Evolutionary conservation across 2,888 invertebrate species (phyloP), one percentile per base, ranked within the genome.

Genomic region (Tachystola acroxantha): DNA sequence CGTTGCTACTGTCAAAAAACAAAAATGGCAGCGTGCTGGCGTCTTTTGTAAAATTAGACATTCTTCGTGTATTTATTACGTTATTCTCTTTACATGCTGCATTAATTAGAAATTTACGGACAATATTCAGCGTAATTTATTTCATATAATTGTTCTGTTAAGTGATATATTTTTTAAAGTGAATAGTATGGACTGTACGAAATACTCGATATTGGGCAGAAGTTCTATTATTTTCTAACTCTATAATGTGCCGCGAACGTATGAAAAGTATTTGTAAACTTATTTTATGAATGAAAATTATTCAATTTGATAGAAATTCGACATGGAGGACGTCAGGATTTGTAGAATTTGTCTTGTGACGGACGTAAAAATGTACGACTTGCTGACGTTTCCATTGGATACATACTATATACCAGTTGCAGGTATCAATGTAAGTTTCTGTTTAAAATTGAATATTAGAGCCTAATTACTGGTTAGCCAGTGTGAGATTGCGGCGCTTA

Each of bases 221-320:
- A 73, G 65, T 67, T 81, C 80, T 81, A 80, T 61, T 64, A 71
- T 69, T 79, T 80, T 75, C 59, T 80, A 80, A 60, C 61, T 79
- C 74, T 70, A 74, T 69, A 53, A 36, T 49, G 36, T 47, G 45
- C 64, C 70, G 71, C 70, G 65, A 76, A 72, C 50, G 38, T 68
- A 67, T 60, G 58, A 71, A 69, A 49, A 49, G 40, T 22, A 39
- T 38, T 35, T 32, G 34, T 28, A 24, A 38, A 37, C 10, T 29
- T 40, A 50, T 36, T 46, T 43, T 37, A 31, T 27, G 22, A 40
- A 33, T 10, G 35, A 16, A 30, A 43, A 24, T 38, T 29, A 26
- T 16, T 22, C 16, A 4, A 39, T 32, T 25, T 26, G 40, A 42
- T 13, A n/a, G 7, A 10, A 32, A 12, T 9, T 33, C 11, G 48